Base-by-base conservation (phyloP, 2,113 vertebrate genomes). In the Sinocyclocheilus anophthalmus region DNA sequence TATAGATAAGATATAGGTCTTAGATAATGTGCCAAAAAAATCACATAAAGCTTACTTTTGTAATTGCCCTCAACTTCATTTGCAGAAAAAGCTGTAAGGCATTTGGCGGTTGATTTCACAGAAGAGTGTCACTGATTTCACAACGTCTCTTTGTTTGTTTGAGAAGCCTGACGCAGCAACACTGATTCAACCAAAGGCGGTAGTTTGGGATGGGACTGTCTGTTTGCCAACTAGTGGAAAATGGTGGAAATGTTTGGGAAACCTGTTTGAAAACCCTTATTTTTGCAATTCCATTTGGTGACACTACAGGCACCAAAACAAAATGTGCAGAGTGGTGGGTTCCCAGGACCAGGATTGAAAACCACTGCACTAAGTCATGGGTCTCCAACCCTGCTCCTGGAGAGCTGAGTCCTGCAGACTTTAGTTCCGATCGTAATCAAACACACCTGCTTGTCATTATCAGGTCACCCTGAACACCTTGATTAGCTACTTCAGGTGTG, bases 31-130 rank as follows among this genome's bases (percentile, higher is more conserved):
- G 59, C 61, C 61, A 81, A 8, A 12, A 37, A 65, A 14, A 63
- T 65, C 57, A 26, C 13, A 81, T 63, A 30, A 63, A 78, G 50
- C 50, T 57, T 8, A 78, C 10, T 26, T 76, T 76, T 72, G 39
- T 78, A 37, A 57, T 57, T 30, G 8, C 33, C 20, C 26, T 22
- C 30, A 45, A 10, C 4, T 78, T 57, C 0, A 78, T 78, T 57
- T 13, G 30, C 26, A 30, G 30, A 37, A 53, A 78, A 26, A 78
- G 30, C 76, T 55, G 76, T 33, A 26, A 26, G n/a, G n/a, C 75
- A 26, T 76, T 76, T 30, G 69, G 37, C 75, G 1, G 45, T 30
- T 76, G 37, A 42, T n/a, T 73, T 42, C 10, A 11, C 8, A 72
- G 69, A 39, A 63, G 24, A 13, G 37, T 42, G 1, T 73, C 37